Base-by-base conservation (phyloP, 2,113 vertebrate genomes). In the Ondatra zibethicus region DNA sequence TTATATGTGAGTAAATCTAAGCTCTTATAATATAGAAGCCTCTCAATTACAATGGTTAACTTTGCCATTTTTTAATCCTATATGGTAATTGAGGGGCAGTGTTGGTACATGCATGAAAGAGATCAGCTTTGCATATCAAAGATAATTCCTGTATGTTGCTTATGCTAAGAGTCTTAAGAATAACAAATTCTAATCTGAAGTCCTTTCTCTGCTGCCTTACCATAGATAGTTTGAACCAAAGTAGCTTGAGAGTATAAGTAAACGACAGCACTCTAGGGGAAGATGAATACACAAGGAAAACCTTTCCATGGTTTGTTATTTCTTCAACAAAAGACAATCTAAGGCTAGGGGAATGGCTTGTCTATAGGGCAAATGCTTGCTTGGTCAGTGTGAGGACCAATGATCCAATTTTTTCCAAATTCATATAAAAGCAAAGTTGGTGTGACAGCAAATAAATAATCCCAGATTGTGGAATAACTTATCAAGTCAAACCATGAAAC, bases 171-270 rank as follows among this genome's bases (percentile, higher is more conserved):
- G 3, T 27, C 50, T 61, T 81, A 31, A 31, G 36, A 47, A 93
- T 70, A 8, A 27, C 87, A 6, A 7, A 88, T 65, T 55, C 45
- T 25, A 14, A 50, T 68, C 12, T 45, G 4, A 70, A 52, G 1
- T 7, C 2, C 33, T 39, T 42, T 5, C 10, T 66, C 5, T n/a
- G 45, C 1, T 39, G 17, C 7, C 21, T 21, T 12, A 4, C 0
- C 6, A 21, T 13, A n/a, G 19, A 92, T 45, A 45, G 36, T 88
- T 65, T 11, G 39, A 88, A 23, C 21, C 14, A 63, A n/a, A 87
- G 29, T 7, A 75, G 19, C 12, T 92, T 42, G 16, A 68, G 16
- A 42, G 11, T 25, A 0, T 7, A 50, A 11, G 3, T 4, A 19
- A 58, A 47, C 65, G 4, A 65, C 9, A 73, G 61, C 0, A 29